phyloP scores from a whole-genome alignment of 2,797 vertebrate genomes.

The Melanotaenia maccullochi region DNA sequence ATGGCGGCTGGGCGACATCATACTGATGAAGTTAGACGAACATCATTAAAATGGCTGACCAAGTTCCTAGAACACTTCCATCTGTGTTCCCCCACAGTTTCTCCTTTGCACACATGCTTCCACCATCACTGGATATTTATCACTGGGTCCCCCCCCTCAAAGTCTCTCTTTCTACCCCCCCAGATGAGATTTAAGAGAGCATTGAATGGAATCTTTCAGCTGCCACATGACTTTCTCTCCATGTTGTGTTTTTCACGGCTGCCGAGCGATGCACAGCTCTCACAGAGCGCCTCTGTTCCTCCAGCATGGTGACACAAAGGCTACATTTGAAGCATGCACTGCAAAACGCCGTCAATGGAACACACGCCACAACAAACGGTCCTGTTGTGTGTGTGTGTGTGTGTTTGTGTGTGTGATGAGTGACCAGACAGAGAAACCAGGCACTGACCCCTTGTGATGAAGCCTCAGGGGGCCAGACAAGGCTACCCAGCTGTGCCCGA shows the following conservation, averaged over 20 bases:
- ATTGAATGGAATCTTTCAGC: conserved; percentile 83
- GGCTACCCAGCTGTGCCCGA: conserved; percentile 82
- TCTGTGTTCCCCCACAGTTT: conserved; percentile 75
- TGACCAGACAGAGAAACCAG: conserved; percentile 85
- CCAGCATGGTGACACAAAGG: conserved; percentile 83
- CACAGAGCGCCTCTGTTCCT: conserved; percentile 86
- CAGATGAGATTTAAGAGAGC: conserved; percentile 71
- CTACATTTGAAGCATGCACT: conserved; percentile 85
- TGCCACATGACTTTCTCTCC: conserved; percentile 76
- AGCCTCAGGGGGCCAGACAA: conserved; percentile 77
- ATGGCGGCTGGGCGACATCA: conserved; percentile 62
- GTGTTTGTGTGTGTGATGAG: conserved; percentile 64
- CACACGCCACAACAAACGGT: conserved; percentile 85
- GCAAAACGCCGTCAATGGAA: conserved; percentile 77
- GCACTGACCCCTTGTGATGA: conserved; percentile 75
- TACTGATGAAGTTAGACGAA: conserved; percentile 65
- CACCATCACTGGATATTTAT: conserved; percentile 75
- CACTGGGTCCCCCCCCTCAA: conserved; percentile 41
- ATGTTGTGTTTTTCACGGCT: conserved; percentile 77
- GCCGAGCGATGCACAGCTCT: conserved; percentile 69
- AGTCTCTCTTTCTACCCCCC: conserved; percentile 37
- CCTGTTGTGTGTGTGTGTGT: conserved; percentile 80
- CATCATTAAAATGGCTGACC: conserved; percentile 77
- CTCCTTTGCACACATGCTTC: conserved; percentile 72
- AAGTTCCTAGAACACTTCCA: conserved; percentile 77